Conservation (phyloP, 2,113 vertebrate species). For the Haliaeetus leucogaster region DNA sequence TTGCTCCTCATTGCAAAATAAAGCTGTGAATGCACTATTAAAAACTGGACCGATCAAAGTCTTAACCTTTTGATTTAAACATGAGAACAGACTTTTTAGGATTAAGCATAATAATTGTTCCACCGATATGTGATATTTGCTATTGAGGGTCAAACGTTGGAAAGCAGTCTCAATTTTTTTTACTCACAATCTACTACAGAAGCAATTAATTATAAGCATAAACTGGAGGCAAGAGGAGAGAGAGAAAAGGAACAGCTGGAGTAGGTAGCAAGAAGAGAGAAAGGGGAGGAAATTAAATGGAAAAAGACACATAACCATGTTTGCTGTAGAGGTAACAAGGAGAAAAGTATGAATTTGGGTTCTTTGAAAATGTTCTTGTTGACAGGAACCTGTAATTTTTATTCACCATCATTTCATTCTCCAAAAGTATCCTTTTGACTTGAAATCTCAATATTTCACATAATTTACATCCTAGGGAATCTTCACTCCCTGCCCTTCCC, state of each 20-base stretch:
- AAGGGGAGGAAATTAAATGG: neutral
- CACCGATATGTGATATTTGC: accelerated
- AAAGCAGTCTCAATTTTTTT: neutral
- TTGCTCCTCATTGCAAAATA: neutral
- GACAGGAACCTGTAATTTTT: neutral
- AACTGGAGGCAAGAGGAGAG: neutral
- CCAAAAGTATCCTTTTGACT: neutral
- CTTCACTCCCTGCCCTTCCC: neutral
- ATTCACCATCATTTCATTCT: neutral
- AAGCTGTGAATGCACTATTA: neutral
- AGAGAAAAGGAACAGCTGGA: neutral
- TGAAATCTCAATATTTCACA: neutral
- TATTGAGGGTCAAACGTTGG: neutral
- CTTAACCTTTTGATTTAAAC: neutral
- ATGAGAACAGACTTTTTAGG: neutral
- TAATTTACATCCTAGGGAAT: neutral
- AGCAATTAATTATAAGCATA: neutral
- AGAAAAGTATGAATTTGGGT: neutral
- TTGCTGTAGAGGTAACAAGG: neutral
- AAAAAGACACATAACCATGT: neutral
- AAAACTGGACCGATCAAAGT: neutral
- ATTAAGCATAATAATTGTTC: neutral
- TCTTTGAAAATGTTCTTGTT: neutral
- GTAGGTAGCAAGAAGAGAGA: neutral
- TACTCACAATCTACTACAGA: neutral